Evolutionary conservation across 2,888 invertebrate genomes (phyloP), one percentile per base, ranked within the genome.

Genomic region (Chouioia cunea): DNA sequence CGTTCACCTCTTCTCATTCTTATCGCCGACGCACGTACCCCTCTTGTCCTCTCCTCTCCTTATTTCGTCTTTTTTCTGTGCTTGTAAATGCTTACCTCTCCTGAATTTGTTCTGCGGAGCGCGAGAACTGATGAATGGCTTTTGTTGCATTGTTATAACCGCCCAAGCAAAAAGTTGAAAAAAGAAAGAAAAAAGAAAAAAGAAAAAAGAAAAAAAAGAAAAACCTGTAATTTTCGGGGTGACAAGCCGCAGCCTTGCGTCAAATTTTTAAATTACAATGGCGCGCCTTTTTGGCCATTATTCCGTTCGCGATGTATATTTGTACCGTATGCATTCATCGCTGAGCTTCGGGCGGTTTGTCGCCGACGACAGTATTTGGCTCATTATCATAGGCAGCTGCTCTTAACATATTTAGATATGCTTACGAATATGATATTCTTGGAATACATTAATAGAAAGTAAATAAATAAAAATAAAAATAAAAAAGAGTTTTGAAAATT

Each of bases 61-160:
- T 56, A 50, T 59, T 53, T 59, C 20, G 16, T 52, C 64, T 43
- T 22, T 48, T 62, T 27, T 64, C 52, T 54, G 20, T 47, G 36
- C 36, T 10, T 18, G 14, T 46, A 27, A 52, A 52, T 27, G 18
- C 58, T 48, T 15, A 54, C 16, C 53, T 47, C 52, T 52, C 56
- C 53, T 44, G 59, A 53, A 64, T 65, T 65, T 52, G 62, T 62
- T 60, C 56, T 52, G 43, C 12, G 18, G 43, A 20, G 59, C 53
- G 20, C 23, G 2, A 36, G 36, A 14, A 60, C 60, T 52, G 68
- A 68, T 67, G 65, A 71, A 71, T 71, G 59, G 57, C 71, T 64
- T 71, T 71, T 71, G 71, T 67, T 52, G 44, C n/a, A 53, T 63
- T 66, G 71, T 71, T 54, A 16, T 2, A 22, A 4, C 18, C 22